These are phyloP conservation scores for Mesorhabditis belari DNA, from an alignment of 2,888 invertebrate species.

Conservation along the genomic window DNA sequence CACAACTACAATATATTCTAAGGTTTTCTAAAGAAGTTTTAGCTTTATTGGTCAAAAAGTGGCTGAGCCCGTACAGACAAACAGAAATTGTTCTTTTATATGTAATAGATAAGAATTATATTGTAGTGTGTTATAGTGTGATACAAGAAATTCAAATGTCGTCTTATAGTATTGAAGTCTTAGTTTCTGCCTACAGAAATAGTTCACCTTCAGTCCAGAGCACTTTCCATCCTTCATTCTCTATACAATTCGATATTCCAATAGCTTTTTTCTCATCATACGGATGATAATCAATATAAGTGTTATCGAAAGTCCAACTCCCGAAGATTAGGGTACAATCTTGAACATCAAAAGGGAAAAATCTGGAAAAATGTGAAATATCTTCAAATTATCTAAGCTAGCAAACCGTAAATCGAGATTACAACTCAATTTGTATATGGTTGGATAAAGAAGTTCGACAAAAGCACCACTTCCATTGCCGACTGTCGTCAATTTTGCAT, in stretches of 20 bases:
- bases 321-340: conserved; percentile 24
- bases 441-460: conserved; percentile 18
- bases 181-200: neutral
- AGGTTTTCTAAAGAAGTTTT: too few species aligned
- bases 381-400: neutral
- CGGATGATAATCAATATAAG: conserved; percentile 19
- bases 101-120: too few species aligned
- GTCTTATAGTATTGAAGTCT: neutral
- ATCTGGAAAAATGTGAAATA: neutral
- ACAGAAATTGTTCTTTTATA: too few species aligned
- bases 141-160: too few species aligned
- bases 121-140: too few species aligned
- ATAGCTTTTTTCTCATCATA: conserved; percentile 10
- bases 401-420: conserved; percentile 9
- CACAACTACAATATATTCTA: too few species aligned
- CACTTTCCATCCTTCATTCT: conserved; percentile 28
- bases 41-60: too few species aligned
- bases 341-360: conserved; percentile 25
- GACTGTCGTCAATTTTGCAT: conserved; percentile 14
- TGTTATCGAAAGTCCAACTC: conserved; percentile 27
- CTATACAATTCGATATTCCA: conserved; percentile 21
- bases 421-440: conserved; percentile 24
- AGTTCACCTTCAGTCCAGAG: conserved; percentile 15
- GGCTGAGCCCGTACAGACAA: too few species aligned
- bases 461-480: conserved; percentile 10